Percentiles rank a stretch among this genome's conserved stretches.
These are phyloP conservation scores for Lasius platythorax DNA, from an alignment of 2,888 invertebrate genomes.

Conservation along the genomic window DNA sequence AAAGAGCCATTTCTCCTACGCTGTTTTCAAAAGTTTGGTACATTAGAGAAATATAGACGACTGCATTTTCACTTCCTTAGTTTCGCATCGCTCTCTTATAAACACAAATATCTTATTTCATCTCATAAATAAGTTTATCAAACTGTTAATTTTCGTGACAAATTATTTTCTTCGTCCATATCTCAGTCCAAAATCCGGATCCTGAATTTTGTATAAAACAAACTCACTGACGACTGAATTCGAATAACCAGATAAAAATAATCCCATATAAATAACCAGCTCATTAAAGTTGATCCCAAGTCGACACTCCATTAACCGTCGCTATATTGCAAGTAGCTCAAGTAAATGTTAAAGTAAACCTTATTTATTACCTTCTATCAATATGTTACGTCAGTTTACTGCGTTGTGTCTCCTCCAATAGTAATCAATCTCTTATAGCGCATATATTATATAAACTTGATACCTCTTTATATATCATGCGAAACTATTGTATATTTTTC, in stretches of 20 bases:
- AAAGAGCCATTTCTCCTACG: background rate
- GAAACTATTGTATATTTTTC: background rate
- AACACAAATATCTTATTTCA: background rate
- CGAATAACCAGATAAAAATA: background rate
- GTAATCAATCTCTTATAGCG: background rate
- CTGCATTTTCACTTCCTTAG: background rate
- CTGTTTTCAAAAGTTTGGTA: background rate
- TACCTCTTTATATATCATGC: background rate
- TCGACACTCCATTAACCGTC: conserved; percentile 2
- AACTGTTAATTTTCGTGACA: background rate
- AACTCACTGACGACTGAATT: background rate
- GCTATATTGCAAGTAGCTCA: background rate
- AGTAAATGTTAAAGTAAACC: conserved; percentile 23
- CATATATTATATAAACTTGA: background rate
- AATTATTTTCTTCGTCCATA: background rate
- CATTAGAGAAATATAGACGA: background rate
- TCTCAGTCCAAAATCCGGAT: background rate
- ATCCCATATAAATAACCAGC: background rate
- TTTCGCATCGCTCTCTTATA: background rate
- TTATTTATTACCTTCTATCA: conserved; percentile 13
- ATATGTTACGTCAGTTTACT: background rate
- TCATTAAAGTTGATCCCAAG: conserved; percentile 5
- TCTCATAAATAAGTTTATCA: background rate
- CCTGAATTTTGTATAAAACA: conserved; percentile 2
- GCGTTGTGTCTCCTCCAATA: background rate